Conservation (phyloP, 2,113 vertebrate genomes). For the Mus musculus region GRCm39 chr9:94568501-94569000, state of each 20-base stretch:
- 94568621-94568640: not conserved
- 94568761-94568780: constrained; percentile 50
- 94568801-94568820: not conserved
- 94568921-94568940: not conserved
- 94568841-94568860: not conserved
- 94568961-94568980: not conserved
- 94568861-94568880: constrained; percentile 16
- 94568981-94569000: not conserved
- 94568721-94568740: constrained; percentile 4
- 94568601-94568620: not conserved
- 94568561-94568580: not conserved
- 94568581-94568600: constrained; percentile 41
- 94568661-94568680: constrained; percentile 36
- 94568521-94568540: not conserved
- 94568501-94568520: not conserved
- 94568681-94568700: not conserved
- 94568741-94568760: not conserved
- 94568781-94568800: constrained; percentile 7
- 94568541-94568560: not conserved
- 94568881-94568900: not conserved
- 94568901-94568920: not conserved
- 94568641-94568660: not conserved
- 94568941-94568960: not conserved
- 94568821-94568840: not conserved
- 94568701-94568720: constrained; percentile 6